Evolutionary conservation across 2,797 vertebrate genomes (phyloP).

Genomic region (Anguilla pacifica): DNA sequence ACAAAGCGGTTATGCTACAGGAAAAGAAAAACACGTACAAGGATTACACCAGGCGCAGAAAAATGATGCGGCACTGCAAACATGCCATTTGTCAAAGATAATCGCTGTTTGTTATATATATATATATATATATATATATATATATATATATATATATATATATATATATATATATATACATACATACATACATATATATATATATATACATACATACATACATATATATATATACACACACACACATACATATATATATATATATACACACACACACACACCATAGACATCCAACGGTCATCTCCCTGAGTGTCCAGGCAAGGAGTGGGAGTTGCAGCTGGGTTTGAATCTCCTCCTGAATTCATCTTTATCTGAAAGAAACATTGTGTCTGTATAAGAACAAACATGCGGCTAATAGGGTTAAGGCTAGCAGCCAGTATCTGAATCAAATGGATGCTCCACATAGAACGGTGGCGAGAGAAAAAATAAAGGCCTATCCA

Average conservation of each 20-base stretch:
- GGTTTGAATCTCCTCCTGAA: conserved; percentile 74
- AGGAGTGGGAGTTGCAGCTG: conserved; percentile 83
- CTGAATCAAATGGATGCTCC: too few species aligned
- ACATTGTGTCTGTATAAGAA: background rate
- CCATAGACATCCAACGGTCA: conserved; percentile 89
- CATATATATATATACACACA: too few species aligned
- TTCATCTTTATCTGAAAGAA: conserved; percentile 71
- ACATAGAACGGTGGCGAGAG: too few species aligned
- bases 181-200: too few species aligned
- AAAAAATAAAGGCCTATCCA: too few species aligned
- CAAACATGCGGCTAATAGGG: conserved; percentile 6
- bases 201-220: too few species aligned
- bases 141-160: too few species aligned
- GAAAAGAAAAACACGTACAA: background rate
- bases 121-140: too few species aligned
- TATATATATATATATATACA: too few species aligned
- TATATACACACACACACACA: conserved; percentile 58
- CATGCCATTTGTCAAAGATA: background rate
- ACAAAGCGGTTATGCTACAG: conserved; percentile 87
- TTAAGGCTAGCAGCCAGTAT: too few species aligned
- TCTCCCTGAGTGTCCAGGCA: conserved; percentile 82
- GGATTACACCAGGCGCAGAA: background rate
- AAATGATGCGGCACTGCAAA: background rate
- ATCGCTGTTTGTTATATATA: background rate
- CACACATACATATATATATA: background rate